Base-by-base conservation (phyloP, 2,888 invertebrate genomes). In the Amphipyra tragopoginis region DNA sequence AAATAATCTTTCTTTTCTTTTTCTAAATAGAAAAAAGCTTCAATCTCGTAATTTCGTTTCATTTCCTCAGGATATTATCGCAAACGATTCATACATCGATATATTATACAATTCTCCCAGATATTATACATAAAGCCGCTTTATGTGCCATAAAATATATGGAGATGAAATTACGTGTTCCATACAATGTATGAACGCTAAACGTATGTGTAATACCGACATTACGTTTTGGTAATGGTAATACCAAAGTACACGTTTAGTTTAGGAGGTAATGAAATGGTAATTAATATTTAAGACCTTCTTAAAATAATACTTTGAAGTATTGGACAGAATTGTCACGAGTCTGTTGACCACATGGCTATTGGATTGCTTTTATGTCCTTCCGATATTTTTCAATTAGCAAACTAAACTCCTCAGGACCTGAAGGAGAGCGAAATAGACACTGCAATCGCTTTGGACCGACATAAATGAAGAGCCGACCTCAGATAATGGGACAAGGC, bases 61-160 rank as follows among this genome's bases (percentile, higher is more conserved):
- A 71, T 71, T 76, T 63, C 52, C 55, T 33, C 49, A 40, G n/a
- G 13, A 42, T 56, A 60, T 59, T 49, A 59, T 58, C 7, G 26
- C 53, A 51, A 63, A 59, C 50, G 60, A 74, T 75, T 61, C 60
- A 53, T 34, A 70, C 15, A 70, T 77, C 51, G 42, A 65, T 72
- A 67, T 57, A 65, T 65, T 55, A 63, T 63, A 65, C 62, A 63
- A 58, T 45, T 61, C 57, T 45, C 44, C 10, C 39, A 58, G 56
- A 75, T 75, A 76, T 76, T 76, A 68, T 56, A 59, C 50, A 67
- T 53, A 64, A 72, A 72, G n/a, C 55, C 34, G 26, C 40, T 76
- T 75, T 67, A 78, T 61, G 63, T 36, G 63, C 65, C 14, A 72
- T 78, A 75, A 78, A 77, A 68, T 47, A 60, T 57, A 72, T 61